Evolutionary conservation across 2,888 invertebrate species (phyloP), one percentile per base, ranked within the genome.

Genomic region (Sussaba pulchella): DNA sequence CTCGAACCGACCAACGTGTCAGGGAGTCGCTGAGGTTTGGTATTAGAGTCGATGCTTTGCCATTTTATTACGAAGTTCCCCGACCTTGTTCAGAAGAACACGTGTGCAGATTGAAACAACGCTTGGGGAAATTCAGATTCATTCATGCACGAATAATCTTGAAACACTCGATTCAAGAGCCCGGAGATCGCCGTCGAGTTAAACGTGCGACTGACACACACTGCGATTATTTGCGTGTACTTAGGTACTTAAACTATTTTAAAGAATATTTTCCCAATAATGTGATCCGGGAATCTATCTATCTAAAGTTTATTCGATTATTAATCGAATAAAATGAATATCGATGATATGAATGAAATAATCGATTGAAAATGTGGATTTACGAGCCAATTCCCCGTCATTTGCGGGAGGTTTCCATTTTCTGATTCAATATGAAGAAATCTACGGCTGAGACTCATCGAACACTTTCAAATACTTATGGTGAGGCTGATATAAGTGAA

Each of bases 1-100:
- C 54, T 14, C 17, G 45, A 24, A 36, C 50, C 21, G 66, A 50
- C 66, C 50, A 50, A 66, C n/a, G n/a, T 59, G 59, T 71, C 59
- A 61, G 59, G 59, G 57, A 71, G 71, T 59, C 8, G 39, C 36
- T 21, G 17, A 14, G 41, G 52, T 67, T 54, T 39, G 41, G 41
- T 54, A 19, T 39, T 39, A 8, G 50, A 31, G 47, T 36, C 71
- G 59, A 47, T 59, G 71, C 71, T 59, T 45, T 59, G 59, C 71
- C 47, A 59, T 71, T 71, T 45, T 59, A 36, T 59, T 71, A 36
- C 47, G 59, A 71, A 45, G 59, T 71, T 71, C 59, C 71, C 59
- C 45, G 59, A 71, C 71, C 71, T 71, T 61, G 59, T 71, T 14
- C 43, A 17, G 21, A 71, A 47, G 36, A 59, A 71, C 71, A 71